phyloP scores from a whole-genome alignment of 1,140 invertebrate genomes.

The Sipha flava region DNA sequence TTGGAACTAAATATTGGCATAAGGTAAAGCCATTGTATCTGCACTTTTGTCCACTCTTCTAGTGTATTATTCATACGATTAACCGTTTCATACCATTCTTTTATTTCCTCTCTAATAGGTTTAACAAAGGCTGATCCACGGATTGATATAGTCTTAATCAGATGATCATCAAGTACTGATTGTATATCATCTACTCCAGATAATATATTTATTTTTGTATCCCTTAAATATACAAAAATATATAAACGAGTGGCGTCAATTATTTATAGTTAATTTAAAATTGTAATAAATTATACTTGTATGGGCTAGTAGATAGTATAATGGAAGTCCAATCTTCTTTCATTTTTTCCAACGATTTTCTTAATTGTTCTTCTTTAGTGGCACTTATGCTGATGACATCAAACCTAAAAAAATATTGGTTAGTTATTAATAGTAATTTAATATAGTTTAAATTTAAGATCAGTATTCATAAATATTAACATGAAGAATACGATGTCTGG shows the following conservation, averaged over 20 bases:
- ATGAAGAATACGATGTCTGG: no score
- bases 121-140: constrained; percentile 84
- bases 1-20: constrained; percentile 88
- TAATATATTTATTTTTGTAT: constrained; percentile 71
- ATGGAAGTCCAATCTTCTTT: constrained; percentile 74
- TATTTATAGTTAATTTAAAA: neutral
- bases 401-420: constrained; percentile 47
- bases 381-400: constrained; percentile 81
- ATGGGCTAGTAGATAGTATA: constrained; percentile 59
- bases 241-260: neutral
- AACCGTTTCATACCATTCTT: constrained; percentile 72
- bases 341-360: constrained; percentile 73
- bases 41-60: constrained; percentile 81
- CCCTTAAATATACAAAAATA: constrained; percentile 44
- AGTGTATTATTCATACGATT: constrained; percentile 67
- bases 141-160: constrained; percentile 81
- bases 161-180: constrained; percentile 76
- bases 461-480: no score
- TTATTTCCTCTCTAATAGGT: constrained; percentile 71
- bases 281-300: constrained; percentile 48
- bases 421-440: no score
- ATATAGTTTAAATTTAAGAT: no score
- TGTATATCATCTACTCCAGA: constrained; percentile 77
- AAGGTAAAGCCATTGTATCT: constrained; percentile 81
- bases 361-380: constrained; percentile 73